A percentile compares a stretch with the other conserved stretches of the same genome.
phyloP scores from a whole-genome alignment of 1,140 invertebrate species.

The Leptestheria dahalacensis region DNA sequence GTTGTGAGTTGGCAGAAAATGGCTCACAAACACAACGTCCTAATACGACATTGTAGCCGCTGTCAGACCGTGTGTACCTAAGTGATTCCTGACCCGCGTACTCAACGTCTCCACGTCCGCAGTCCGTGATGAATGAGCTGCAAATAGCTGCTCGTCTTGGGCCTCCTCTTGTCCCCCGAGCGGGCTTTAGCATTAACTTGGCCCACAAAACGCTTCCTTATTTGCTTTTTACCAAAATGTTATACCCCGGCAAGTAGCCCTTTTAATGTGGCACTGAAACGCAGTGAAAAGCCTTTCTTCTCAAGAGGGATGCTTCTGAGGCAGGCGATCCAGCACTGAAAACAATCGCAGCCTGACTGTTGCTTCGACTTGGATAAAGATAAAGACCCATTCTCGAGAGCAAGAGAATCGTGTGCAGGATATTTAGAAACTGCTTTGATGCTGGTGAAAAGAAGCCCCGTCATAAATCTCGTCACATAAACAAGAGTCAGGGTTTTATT shows the following conservation, averaged over 20 bases:
- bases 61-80: neutral
- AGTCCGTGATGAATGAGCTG: slow-evolving; percentile 10
- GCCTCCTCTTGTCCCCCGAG: neutral
- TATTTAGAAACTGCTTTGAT: neutral
- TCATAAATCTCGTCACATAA: neutral
- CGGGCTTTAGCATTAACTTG: too few relatives aligned
- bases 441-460: neutral
- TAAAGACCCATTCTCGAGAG: too few relatives aligned
- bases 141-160: neutral
- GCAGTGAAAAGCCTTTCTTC: too few relatives aligned
- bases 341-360: too few relatives aligned
- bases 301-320: too few relatives aligned
- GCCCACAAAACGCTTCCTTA: too few relatives aligned
- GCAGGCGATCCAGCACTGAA: too few relatives aligned
- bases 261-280: too few relatives aligned
- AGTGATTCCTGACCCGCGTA: neutral
- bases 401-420: neutral
- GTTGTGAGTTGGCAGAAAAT: neutral
- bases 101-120: neutral
- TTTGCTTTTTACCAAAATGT: too few relatives aligned
- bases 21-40: neutral
- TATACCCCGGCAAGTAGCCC: too few relatives aligned
- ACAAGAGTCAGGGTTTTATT: slow-evolving; percentile 4
- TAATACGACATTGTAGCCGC: neutral
- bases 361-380: too few relatives aligned